Conservation (phyloP, 1,140 invertebrate genomes). For the Pinna nobilis region DNA sequence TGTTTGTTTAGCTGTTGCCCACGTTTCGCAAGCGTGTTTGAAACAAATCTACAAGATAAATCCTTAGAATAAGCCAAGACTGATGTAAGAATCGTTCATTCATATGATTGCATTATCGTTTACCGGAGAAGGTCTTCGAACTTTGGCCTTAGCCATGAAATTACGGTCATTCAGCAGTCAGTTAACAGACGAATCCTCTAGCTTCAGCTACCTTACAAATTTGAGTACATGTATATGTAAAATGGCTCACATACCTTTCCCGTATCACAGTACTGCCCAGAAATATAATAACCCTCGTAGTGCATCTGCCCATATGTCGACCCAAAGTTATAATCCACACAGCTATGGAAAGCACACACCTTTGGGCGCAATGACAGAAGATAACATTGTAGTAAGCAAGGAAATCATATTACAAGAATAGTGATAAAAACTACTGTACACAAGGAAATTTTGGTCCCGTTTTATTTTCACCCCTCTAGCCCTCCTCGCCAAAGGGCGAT, state of each 20-base stretch:
- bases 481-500: too few relatives aligned
- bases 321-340: slow-evolving; percentile 3
- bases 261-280: slow-evolving; percentile 9
- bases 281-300: not conserved
- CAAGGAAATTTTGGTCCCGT: too few relatives aligned
- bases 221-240: not conserved
- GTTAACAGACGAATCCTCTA: too few relatives aligned
- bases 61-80: not conserved
- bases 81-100: not conserved
- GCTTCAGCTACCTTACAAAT: not conserved
- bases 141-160: too few relatives aligned
- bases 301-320: slow-evolving; percentile 7
- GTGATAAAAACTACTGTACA: too few relatives aligned
- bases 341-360: slow-evolving; percentile 1
- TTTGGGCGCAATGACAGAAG: too few relatives aligned
- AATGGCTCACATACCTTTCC: slow-evolving; percentile 6
- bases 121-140: too few relatives aligned
- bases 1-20: not conserved
- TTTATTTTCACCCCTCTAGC: too few relatives aligned
- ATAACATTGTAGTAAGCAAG: too few relatives aligned
- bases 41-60: slow-evolving; percentile 17
- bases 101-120: not conserved
- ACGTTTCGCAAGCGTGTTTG: slow-evolving; percentile 9
- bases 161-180: too few relatives aligned
- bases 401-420: too few relatives aligned